A percentile compares a stretch with the other conserved stretches of the same genome.
phyloP scores from a whole-genome alignment of 2,797 vertebrate species.

The Poeciliopsis gracilis region DNA sequence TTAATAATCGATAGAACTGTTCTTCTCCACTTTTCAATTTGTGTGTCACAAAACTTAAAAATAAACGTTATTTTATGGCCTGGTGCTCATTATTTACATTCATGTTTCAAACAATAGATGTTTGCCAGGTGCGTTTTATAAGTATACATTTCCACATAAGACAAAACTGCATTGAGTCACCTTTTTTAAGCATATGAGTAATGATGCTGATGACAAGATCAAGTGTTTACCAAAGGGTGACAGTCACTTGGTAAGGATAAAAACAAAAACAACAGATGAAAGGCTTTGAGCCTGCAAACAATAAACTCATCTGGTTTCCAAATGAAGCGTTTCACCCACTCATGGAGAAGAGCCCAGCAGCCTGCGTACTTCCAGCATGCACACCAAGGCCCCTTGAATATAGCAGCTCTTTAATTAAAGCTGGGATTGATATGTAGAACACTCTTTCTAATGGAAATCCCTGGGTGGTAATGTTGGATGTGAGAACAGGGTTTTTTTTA shows the following conservation, averaged over 20 bases:
- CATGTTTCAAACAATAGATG: neutral
- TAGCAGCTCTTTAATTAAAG: conserved; percentile 87
- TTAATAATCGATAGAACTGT: neutral
- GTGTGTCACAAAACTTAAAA: neutral
- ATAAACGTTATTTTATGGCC: neutral
- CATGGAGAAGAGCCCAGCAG: conserved; percentile 58
- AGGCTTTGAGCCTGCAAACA: conserved; percentile 69
- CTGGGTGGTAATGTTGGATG: conserved; percentile 50
- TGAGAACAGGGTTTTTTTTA: conserved; percentile 43
- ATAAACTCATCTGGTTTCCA: conserved; percentile 83
- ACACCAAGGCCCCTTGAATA: conserved; percentile 77
- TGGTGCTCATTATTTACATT: neutral
- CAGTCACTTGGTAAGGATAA: conserved; percentile 73
- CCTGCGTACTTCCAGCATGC: conserved; percentile 69
- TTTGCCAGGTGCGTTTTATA: neutral
- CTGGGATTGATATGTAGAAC: conserved; percentile 86
- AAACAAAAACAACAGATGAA: conserved; percentile 76
- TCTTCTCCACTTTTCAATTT: neutral
- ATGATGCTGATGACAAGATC: conserved; percentile 74
- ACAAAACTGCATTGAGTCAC: conserved; percentile 53
- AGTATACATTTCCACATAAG: conserved; percentile 18
- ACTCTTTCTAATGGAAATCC: conserved; percentile 85
- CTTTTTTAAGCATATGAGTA: conserved; percentile 74
- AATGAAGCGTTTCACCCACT: conserved; percentile 75
- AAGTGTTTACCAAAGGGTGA: conserved; percentile 79